Conservation (phyloP, 2,113 vertebrate species). For the Salminus brasiliensis region DNA sequence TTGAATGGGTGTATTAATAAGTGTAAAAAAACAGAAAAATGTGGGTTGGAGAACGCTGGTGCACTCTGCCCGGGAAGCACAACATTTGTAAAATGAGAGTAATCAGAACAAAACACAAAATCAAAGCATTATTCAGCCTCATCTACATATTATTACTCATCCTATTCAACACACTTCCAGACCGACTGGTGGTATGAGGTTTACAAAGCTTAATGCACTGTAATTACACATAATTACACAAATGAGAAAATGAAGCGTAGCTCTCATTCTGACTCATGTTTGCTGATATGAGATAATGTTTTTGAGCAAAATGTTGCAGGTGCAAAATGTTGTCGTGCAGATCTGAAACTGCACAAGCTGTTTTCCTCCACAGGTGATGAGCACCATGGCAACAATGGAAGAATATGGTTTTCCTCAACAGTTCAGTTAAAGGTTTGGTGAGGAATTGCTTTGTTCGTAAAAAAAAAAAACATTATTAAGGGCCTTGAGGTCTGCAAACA, state of each 20-base stretch:
- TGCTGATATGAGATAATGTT: no score
- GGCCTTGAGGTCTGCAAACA: neutral
- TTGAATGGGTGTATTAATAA: no score
- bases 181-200: neutral
- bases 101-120: neutral
- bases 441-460: no score
- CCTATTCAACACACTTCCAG: neutral
- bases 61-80: neutral
- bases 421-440: no score
- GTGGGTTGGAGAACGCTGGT: neutral
- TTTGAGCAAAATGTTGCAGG: no score
- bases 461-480: neutral
- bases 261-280: neutral
- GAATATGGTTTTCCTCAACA: conserved; percentile 25
- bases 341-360: neutral
- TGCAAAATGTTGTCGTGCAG: no score
- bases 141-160: neutral
- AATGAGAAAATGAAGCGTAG: neutral
- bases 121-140: neutral
- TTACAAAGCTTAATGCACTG: neutral
- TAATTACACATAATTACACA: neutral
- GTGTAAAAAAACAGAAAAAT: no score
- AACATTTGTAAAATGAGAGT: neutral
- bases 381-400: conserved; percentile 61
- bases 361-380: neutral